Evolutionary conservation across 64 coral and sea anemone genomes (phyloP), one percentile per base, ranked within the genome.

Genomic region (Stichodactyla helianthus): DNA sequence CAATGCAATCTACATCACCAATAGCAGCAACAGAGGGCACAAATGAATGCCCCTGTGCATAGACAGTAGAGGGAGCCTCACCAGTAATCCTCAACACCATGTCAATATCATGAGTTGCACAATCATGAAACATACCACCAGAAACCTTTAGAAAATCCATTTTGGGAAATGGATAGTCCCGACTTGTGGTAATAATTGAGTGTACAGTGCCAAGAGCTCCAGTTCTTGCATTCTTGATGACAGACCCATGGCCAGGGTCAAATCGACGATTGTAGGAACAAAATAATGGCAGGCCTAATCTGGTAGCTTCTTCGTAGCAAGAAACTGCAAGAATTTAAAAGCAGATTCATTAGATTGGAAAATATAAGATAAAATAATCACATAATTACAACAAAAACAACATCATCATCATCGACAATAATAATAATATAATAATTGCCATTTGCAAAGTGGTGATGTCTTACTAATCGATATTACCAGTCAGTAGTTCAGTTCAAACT

Each of bases 241-340:
- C 50, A 20, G 68, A 80, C 0, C 51, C 54, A 15, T 89, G 51
- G 7, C 92, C 90, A 31, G 89, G 89, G 85, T 98, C 95, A 84
- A 98, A 98, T 23, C 95, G 86, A n/a, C 95, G 87, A 79, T 98
- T 98, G 27, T 94, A 98, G 54, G 89, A 86, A 84, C 95, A 98
- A 2, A 92, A 26, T 22, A 98, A 50, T 50, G 95, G 92, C 59
- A 86, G 67, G 7, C 67, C 25, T 71, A 22, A 22, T 71, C 67
- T 71, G 18, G 25, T 19, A 71, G 67, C 67, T 71, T 71, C 67
- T 27, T 71, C 6, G 18, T 71, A 71, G 25, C 67, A 71, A 11
- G 55, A 58, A 58, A 58, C 55, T 58, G 14, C 8, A 58, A 0
- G 14, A 58, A 58, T 44, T 44, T 44, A 44, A 44, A 44, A 44